Percentiles rank a stretch among this genome's conserved stretches.
Conservation (phyloP, 2,888 invertebrate species). For the Eupithecia centaureata region DNA sequence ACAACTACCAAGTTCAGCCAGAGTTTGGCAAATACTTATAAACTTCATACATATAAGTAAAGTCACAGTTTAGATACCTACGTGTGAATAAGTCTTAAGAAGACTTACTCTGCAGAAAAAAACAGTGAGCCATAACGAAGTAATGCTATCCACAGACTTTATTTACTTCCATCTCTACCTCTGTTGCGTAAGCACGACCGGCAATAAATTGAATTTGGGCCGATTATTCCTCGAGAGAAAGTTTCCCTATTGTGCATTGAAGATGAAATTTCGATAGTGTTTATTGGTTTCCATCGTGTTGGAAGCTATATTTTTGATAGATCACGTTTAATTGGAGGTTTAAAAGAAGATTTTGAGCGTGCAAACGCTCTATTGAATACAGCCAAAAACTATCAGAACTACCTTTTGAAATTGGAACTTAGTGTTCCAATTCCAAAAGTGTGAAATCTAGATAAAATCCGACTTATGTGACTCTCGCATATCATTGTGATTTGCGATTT, state of each 20-base stretch:
- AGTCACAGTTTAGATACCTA: no score
- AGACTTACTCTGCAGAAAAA: neutral
- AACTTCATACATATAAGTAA: no score
- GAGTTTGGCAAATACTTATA: no score
- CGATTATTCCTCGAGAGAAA: slow-evolving; percentile 49
- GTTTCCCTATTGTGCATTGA: slow-evolving; percentile 46
- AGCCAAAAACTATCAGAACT: no score
- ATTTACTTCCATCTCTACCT: slow-evolving; percentile 18
- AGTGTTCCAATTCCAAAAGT: no score
- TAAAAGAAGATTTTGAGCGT: no score
- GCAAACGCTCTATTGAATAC: no score
- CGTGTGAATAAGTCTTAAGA: no score
- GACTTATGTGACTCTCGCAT: neutral
- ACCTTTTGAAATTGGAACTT: no score
- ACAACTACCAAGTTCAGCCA: no score
- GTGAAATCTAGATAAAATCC: no score
- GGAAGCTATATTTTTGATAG: slow-evolving; percentile 11
- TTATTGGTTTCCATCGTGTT: slow-evolving; percentile 19
- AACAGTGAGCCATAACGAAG: neutral
- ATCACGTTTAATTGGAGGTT: slow-evolving; percentile 7
- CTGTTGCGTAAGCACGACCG: slow-evolving; percentile 57
- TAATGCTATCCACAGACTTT: neutral
- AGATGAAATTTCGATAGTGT: slow-evolving; percentile 41
- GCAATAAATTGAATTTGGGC: slow-evolving; percentile 57
- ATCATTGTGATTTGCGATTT: neutral